Conservation (phyloP, 1,140 invertebrate genomes). For the Rhopalosiphum maidis region DNA sequence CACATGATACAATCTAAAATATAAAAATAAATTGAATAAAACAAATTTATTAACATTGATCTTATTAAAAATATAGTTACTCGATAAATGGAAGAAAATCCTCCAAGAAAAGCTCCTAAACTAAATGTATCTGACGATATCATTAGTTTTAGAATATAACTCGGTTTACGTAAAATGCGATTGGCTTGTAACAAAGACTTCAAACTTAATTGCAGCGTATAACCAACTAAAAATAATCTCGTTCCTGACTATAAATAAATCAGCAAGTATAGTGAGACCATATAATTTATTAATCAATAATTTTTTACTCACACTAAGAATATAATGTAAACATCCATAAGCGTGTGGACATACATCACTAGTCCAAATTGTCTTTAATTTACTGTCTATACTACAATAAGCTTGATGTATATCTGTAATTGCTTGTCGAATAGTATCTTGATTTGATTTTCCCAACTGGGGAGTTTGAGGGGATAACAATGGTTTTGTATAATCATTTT, state of each 20-base stretch:
- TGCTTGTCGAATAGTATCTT: slow-evolving; percentile 6
- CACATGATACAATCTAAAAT: slow-evolving; percentile 69
- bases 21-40: slow-evolving; percentile 33
- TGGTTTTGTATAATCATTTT: slow-evolving; percentile 59
- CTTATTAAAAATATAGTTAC: slow-evolving; percentile 63
- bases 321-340: slow-evolving; percentile 69
- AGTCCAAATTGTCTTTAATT: slow-evolving; percentile 51
- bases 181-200: slow-evolving; percentile 67
- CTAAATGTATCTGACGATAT: slow-evolving; percentile 68
- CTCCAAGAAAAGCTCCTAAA: slow-evolving; percentile 70
- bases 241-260: slow-evolving; percentile 66
- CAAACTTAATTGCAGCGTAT: slow-evolving; percentile 68
- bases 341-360: slow-evolving; percentile 68
- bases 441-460: background rate
- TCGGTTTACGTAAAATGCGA: slow-evolving; percentile 65
- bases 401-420: slow-evolving; percentile 26
- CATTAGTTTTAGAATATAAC: slow-evolving; percentile 65
- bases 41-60: slow-evolving; percentile 37
- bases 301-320: slow-evolving; percentile 64
- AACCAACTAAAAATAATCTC: slow-evolving; percentile 69
- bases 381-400: slow-evolving; percentile 2
- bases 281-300: background rate
- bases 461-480: background rate
- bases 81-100: slow-evolving; percentile 71
- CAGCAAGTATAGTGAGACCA: background rate